These are phyloP conservation scores for Chloroclystis v-ata DNA, from an alignment of 2,888 invertebrate species.

Conservation along the genomic window DNA sequence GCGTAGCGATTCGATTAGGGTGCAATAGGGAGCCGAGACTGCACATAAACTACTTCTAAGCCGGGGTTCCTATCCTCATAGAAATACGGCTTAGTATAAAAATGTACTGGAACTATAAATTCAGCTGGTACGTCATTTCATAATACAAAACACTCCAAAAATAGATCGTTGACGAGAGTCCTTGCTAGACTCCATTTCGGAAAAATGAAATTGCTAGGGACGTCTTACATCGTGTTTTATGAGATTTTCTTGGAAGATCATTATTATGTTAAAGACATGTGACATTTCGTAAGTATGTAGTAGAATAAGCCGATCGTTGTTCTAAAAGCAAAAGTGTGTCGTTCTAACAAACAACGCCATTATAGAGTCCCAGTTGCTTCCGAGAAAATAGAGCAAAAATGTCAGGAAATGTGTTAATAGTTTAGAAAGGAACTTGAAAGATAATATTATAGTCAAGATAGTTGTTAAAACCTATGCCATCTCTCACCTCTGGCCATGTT, in stretches of 20 bases:
- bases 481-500: no score
- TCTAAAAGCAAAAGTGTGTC: conserved; percentile 37
- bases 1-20: conserved; percentile 77
- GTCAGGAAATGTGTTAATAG: conserved; percentile 27
- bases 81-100: conserved; percentile 23
- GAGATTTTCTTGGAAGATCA: conserved; percentile 46
- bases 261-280: conserved; percentile 33
- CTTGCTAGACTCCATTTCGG: conserved; percentile 60
- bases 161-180: conserved; percentile 72
- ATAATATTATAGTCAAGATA: no score
- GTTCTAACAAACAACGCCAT: conserved; percentile 34
- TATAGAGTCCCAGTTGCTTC: conserved; percentile 32
- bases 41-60: conserved; percentile 49
- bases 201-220: conserved; percentile 73
- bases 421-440: conserved; percentile 19
- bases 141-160: conserved; percentile 72
- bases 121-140: conserved; percentile 64
- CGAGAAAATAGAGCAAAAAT: conserved; percentile 30
- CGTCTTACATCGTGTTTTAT: conserved; percentile 54
- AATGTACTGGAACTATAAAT: conserved; percentile 16
- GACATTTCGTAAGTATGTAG: conserved; percentile 23
- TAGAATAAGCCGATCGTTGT: conserved; percentile 32
- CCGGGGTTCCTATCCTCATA: conserved; percentile 19
- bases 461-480: no score
- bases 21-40: conserved; percentile 71